A percentile compares a stretch with the other conserved stretches of the same genome.
These are phyloP conservation scores for Terrapene triunguis DNA, from an alignment of 2,113 vertebrate species.

Conservation along the genomic window DNA sequence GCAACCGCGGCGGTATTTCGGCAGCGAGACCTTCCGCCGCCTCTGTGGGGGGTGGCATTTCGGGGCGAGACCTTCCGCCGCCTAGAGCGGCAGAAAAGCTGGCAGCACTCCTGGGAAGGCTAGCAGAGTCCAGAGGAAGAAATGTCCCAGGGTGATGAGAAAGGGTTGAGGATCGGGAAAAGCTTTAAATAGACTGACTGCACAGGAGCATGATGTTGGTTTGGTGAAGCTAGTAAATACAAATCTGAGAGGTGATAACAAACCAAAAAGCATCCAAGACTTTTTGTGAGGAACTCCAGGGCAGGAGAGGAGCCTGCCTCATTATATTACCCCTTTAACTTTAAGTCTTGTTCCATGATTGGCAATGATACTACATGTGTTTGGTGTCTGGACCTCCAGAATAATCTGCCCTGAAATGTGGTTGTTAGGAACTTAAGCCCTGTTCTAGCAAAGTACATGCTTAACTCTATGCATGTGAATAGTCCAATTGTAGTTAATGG, in stretches of 20 bases:
- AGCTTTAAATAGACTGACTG: not conserved
- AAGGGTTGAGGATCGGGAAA: not conserved
- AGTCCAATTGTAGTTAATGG: not conserved
- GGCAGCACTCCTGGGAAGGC: not conserved
- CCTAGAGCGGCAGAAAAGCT: no score
- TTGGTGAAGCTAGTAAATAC: not conserved
- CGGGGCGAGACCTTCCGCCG: no score
- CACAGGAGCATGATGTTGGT: not conserved
- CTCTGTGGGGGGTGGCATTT: no score
- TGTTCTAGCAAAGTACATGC: not conserved
- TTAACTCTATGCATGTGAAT: not conserved
- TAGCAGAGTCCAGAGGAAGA: not conserved
- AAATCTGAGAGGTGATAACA: not conserved
- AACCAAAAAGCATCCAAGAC: not conserved
- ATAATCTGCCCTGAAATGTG: not conserved
- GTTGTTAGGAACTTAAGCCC: constrained; percentile 20
- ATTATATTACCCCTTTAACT: not conserved
- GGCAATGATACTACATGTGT: not conserved
- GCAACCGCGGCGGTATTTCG: no score
- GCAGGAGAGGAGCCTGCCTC: not conserved
- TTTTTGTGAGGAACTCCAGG: not conserved
- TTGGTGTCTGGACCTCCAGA: not conserved
- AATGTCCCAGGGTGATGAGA: not conserved
- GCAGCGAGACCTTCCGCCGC: no score
- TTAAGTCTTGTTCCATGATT: constrained; percentile 20